Evolutionary conservation across 1,140 invertebrate species (phyloP).

Genomic region (Patella vulgata): DNA sequence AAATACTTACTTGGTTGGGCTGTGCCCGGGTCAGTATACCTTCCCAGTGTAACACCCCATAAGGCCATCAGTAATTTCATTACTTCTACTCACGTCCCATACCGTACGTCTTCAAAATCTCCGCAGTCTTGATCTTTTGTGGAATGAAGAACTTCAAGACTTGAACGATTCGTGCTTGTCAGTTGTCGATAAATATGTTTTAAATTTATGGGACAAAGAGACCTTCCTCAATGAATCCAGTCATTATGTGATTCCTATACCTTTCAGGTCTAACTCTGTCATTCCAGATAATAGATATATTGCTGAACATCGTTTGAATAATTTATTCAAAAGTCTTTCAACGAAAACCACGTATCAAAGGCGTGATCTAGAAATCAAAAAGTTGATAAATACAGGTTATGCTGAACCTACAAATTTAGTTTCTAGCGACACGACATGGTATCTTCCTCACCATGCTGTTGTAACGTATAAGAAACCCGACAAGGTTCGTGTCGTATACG

Average conservation of each 20-base stretch:
- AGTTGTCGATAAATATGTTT: too few species aligned
- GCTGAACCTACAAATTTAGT: too few species aligned
- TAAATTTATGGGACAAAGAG: too few species aligned
- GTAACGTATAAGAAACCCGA: too few species aligned
- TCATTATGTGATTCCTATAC: too few species aligned
- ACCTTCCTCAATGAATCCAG: too few species aligned
- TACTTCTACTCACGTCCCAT: not conserved
- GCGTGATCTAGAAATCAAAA: conserved; percentile 5
- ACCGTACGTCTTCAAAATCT: not conserved
- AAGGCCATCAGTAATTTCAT: not conserved
- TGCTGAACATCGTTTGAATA: conserved; percentile 14
- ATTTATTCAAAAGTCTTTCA: conserved; percentile 2
- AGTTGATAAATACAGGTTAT: conserved; percentile 17
- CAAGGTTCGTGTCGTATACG: conserved; percentile 52
- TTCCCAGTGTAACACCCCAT: not conserved
- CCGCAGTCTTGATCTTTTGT: conserved; percentile 1
- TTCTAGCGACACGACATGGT: too few species aligned
- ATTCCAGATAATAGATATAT: conserved; percentile 15
- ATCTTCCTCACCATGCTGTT: conserved; percentile 42
- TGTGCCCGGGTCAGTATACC: too few species aligned
- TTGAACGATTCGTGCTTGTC: too few species aligned
- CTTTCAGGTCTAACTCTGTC: not conserved
- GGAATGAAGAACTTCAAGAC: too few species aligned
- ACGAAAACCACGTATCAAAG: conserved; percentile 9
- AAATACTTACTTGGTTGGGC: not conserved